phyloP scores from a whole-genome alignment of 2,797 vertebrate species.

The Nyctalus aviator region DNA sequence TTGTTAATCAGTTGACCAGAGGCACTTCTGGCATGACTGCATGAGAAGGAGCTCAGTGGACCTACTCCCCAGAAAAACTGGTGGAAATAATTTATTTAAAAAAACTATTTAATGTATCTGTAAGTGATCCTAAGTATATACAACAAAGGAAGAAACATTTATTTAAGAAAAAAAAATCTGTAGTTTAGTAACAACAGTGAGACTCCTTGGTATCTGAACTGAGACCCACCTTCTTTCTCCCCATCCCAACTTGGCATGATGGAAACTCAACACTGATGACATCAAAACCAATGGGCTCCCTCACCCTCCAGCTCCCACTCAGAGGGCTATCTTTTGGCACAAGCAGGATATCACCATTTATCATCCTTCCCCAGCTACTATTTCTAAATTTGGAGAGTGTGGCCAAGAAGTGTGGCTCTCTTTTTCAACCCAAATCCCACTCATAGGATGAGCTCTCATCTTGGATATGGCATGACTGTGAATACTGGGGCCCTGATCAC shows the following conservation, averaged over 20 bases:
- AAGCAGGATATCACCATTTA: neutral
- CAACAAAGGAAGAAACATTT: constrained; percentile 28
- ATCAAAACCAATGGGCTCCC: neutral
- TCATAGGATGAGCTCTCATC: neutral
- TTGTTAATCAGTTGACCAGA: neutral
- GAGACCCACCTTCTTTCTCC: neutral
- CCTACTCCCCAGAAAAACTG: neutral
- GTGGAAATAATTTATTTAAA: neutral
- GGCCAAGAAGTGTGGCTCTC: neutral
- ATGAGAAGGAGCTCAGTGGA: neutral
- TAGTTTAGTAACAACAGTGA: constrained; percentile 25
- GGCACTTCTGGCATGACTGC: neutral
- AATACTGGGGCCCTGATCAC: neutral
- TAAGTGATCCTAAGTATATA: neutral
- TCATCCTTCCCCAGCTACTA: neutral
- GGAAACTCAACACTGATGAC: neutral
- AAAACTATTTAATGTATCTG: neutral
- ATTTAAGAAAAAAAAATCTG: constrained; percentile 11
- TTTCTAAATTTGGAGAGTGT: constrained; percentile 4
- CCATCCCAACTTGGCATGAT: neutral
- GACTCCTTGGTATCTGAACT: neutral
- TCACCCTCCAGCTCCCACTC: neutral
- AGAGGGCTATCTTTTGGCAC: neutral
- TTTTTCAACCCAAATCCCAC: neutral
- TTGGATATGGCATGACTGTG: neutral